These are phyloP conservation scores for Leguminivora glycinivorella DNA, from an alignment of 1,140 invertebrate species.

Conservation along the genomic window DNA sequence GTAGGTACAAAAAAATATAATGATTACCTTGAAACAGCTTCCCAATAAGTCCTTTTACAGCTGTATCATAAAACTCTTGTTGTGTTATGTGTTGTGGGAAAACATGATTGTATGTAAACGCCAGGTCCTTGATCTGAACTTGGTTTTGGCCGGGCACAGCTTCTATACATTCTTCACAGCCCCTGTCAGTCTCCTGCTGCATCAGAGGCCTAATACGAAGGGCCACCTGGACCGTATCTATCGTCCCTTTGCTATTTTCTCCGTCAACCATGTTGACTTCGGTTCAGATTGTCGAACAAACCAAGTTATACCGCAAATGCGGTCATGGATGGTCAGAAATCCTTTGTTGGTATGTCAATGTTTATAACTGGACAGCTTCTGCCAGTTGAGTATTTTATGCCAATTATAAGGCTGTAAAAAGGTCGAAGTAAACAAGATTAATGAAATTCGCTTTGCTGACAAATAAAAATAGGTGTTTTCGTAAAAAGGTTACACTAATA, in stretches of 20 bases:
- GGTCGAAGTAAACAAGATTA: neutral
- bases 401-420: conserved; percentile 13
- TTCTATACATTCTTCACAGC: conserved; percentile 84
- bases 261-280: conserved; percentile 56
- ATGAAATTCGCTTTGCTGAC: neutral
- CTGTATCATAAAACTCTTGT: conserved; percentile 86
- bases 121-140: conserved; percentile 86
- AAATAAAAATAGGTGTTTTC: neutral
- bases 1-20: no score
- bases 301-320: conserved; percentile 6
- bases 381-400: conserved; percentile 19
- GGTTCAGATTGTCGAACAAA: conserved; percentile 5
- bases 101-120: conserved; percentile 94
- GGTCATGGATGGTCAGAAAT: conserved; percentile 9
- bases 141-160: conserved; percentile 82
- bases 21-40: conserved; percentile 88
- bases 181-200: conserved; percentile 83
- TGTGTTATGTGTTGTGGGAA: conserved; percentile 86
- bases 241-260: conserved; percentile 52
- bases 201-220: conserved; percentile 90
- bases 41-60: conserved; percentile 86
- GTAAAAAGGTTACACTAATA: neutral
- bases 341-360: conserved; percentile 26
- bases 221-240: conserved; percentile 85
- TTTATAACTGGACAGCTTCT: neutral